Percentiles rank a stretch among this genome's conserved stretches.
Evolutionary conservation across 2,113 vertebrate species (phyloP).

Genomic region (Chrysochloris asiatica): DNA sequence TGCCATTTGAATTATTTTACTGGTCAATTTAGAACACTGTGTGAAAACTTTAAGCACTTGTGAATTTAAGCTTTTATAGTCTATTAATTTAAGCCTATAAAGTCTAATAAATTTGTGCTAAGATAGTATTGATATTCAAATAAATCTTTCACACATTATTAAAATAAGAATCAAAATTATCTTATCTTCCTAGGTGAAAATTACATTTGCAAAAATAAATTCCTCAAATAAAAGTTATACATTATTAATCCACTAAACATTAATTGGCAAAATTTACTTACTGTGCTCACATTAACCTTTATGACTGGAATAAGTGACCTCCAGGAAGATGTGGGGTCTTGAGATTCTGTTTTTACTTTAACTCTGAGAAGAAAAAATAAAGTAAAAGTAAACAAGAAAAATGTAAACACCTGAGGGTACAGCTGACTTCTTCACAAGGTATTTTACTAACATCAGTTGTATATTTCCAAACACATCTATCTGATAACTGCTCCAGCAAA

Average conservation of each 20-base stretch:
- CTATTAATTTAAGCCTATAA: too few relatives aligned
- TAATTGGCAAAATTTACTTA: slow-evolving; percentile 83
- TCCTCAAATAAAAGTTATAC: neutral
- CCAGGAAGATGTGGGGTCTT: slow-evolving; percentile 95
- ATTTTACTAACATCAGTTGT: neutral
- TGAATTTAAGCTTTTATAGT: neutral
- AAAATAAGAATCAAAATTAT: slow-evolving; percentile 44
- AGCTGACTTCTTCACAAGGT: neutral
- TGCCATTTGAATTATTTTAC: neutral
- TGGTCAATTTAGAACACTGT: neutral
- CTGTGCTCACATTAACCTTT: slow-evolving; percentile 98
- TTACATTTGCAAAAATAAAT: slow-evolving; percentile 6
- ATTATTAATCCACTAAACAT: neutral
- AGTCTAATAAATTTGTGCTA: neutral
- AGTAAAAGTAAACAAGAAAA: neutral
- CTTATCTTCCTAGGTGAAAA: slow-evolving; percentile 55
- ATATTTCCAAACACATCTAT: neutral
- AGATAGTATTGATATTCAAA: neutral
- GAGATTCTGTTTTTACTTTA: slow-evolving; percentile 93
- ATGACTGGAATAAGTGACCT: slow-evolving; percentile 98
- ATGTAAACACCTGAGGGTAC: neutral
- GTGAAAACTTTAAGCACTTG: slow-evolving; percentile 9
- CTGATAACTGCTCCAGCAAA: neutral
- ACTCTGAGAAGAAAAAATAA: slow-evolving; percentile 84
- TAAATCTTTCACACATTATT: slow-evolving; percentile 7